phyloP scores from a whole-genome alignment of 2,888 invertebrate genomes.

The Latheticus oryzae region DNA sequence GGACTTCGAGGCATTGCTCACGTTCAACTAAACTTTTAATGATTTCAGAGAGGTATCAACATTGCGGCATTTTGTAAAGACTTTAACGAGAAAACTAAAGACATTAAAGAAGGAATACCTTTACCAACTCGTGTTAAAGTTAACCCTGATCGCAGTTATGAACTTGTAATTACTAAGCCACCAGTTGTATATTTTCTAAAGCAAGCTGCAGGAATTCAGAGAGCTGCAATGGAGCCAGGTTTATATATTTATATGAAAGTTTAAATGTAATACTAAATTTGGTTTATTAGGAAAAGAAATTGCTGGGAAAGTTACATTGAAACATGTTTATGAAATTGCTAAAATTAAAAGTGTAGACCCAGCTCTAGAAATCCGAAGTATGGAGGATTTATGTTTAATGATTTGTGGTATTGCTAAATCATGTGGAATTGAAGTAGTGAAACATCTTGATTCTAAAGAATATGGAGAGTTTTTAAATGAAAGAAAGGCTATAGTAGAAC shows the following conservation, averaged over 20 bases:
- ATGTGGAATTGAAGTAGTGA: constrained; percentile 88
- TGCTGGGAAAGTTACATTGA: constrained; percentile 90
- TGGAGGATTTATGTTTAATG: constrained; percentile 83
- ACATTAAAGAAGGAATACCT: constrained; percentile 90
- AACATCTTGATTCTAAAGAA: constrained; percentile 80
- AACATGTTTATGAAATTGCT: constrained; percentile 98
- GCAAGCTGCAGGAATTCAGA: constrained; percentile 93
- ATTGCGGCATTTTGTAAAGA: constrained; percentile 98
- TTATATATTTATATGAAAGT: constrained; percentile 41
- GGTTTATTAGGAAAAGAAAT: constrained; percentile 74
- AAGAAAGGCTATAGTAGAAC: constrained; percentile 75
- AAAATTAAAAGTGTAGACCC: constrained; percentile 93
- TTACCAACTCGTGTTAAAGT: constrained; percentile 85
- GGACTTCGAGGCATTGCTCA: constrained; percentile 26
- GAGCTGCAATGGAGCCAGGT: constrained; percentile 80
- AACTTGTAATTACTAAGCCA: constrained; percentile 85
- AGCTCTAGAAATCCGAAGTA: constrained; percentile 70
- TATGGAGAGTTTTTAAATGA: constrained; percentile 85
- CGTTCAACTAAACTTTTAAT: not conserved
- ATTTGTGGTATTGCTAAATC: constrained; percentile 82
- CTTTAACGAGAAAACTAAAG: constrained; percentile 92
- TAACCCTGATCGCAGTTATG: constrained; percentile 87
- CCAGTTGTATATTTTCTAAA: constrained; percentile 90
- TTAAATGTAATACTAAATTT: not conserved
- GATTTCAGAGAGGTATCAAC: constrained; percentile 89